Conservation (phyloP, 2,888 invertebrate genomes). For the Zelleria hepariella region DNA sequence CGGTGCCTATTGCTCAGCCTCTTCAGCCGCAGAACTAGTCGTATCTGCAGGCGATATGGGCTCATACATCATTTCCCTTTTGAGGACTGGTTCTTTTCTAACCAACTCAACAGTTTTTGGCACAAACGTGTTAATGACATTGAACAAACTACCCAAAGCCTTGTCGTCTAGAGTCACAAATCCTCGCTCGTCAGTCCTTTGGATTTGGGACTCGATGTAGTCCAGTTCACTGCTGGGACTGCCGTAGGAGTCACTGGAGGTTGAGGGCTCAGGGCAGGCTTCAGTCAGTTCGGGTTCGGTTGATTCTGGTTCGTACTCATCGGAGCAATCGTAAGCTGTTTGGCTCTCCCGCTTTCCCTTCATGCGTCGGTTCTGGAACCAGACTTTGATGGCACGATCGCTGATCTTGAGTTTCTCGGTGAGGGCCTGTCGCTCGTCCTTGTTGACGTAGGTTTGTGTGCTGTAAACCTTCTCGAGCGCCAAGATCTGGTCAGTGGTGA, state of each 20-base stretch:
- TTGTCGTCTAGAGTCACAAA: constrained; percentile 36
- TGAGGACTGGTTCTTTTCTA: not conserved
- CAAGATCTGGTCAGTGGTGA: constrained; percentile 79
- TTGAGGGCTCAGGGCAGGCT: not conserved
- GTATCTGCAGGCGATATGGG: constrained; percentile 7
- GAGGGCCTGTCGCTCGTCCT: constrained; percentile 77
- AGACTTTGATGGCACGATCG: constrained; percentile 81
- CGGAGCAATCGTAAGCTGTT: constrained; percentile 6
- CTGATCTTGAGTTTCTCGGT: constrained; percentile 71
- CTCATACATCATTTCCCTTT: constrained; percentile 3
- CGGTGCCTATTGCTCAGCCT: constrained; percentile 9
- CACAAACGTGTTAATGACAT: constrained; percentile 28
- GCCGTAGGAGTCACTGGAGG: constrained; percentile 11
- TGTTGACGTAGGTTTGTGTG: constrained; percentile 76
- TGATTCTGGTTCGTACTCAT: constrained; percentile 2
- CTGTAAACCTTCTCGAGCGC: constrained; percentile 80
- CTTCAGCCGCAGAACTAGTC: constrained; percentile 2
- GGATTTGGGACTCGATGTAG: constrained; percentile 32
- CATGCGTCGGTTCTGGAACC: constrained; percentile 84
- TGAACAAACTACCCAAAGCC: constrained; percentile 27
- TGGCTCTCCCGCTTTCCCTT: constrained; percentile 56
- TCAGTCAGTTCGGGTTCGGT: not conserved
- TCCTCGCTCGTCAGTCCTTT: constrained; percentile 33
- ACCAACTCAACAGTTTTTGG: constrained; percentile 6
- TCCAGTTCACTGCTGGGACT: constrained; percentile 12